Conservation (phyloP, 1,140 invertebrate species). For the Helicoverpa zea region DNA sequence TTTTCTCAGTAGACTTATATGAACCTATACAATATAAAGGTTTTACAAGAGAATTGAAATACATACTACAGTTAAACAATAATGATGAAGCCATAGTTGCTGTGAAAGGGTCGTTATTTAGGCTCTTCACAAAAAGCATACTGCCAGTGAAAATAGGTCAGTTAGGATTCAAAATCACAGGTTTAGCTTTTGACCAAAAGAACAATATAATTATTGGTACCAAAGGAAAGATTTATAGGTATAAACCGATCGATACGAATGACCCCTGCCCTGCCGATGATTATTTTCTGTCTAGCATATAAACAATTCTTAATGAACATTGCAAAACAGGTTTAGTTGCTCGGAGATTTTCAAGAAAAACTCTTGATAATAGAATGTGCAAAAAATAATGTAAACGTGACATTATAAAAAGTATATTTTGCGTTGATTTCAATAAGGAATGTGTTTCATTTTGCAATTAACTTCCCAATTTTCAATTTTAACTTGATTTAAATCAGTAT, state of each 20-base stretch:
- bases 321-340: constrained; percentile 2
- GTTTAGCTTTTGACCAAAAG: constrained; percentile 75
- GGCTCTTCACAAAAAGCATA: constrained; percentile 70
- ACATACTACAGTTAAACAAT: constrained; percentile 76
- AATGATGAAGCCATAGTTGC: constrained; percentile 78
- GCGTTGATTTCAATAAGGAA: no score
- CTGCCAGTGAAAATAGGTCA: constrained; percentile 77
- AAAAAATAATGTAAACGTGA: not conserved
- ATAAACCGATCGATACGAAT: constrained; percentile 71
- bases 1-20: constrained; percentile 73
- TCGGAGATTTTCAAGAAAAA: not conserved
- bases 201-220: constrained; percentile 81
- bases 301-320: constrained; percentile 32
- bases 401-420: no score
- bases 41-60: constrained; percentile 78
- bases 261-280: constrained; percentile 80
- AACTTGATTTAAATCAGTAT: not conserved
- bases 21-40: constrained; percentile 83
- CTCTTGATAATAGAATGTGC: not conserved
- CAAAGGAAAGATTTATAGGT: constrained; percentile 82
- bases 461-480: no score
- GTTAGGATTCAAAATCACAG: constrained; percentile 79
- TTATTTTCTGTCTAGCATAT: constrained; percentile 80
- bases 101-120: constrained; percentile 77
- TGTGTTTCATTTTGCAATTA: no score